Base-by-base conservation (phyloP, 2,888 invertebrate genomes). In the Pemphredon lugubris region DNA sequence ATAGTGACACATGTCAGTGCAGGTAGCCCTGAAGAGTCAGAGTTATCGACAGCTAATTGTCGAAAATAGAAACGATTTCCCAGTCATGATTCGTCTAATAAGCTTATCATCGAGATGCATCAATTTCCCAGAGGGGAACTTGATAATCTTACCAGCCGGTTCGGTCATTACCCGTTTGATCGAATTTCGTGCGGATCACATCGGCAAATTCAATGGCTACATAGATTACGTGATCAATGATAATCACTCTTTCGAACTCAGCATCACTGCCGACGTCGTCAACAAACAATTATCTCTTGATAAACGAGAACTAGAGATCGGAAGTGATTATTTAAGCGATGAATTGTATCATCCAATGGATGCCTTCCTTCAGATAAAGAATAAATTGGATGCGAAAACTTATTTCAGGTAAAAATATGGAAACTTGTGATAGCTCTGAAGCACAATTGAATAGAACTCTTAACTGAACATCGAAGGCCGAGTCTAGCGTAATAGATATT, bases 151-250 rank as follows among this genome's bases (percentile, higher is more conserved):
- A 13, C 50, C 63, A 11, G 70, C 84, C 0, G 61, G 67, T 3
- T 44, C 68, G 0, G 48, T 39, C 2, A 32, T 63, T 0, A 73
- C 60, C 6, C 76, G 70, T 40, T 20, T 81, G 7, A 32, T 84
- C 1, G 79, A 81, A 54, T 82, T 81, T 55, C 73, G 59, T n/a
- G 85, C 89, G 0, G 73, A 80, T 23, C 44, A 48, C 2, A 66
- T 83, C 2, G 89, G 89, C 3, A 87, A 84, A 65, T 88, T 87
- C 59, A 87, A 86, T 58, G 86, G 88, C 6, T 87, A 86, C 18
- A 81, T 91, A 14, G 87, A 88, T 60, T 88, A 91, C 30, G 77
- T 89, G 1, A 85, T 91, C 16, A 91, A 91, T 68, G 87, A 89
- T 9, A 85, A 85, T 72, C 90, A 91, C 54, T 82, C 87, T 1